Evolutionary conservation across 1,140 invertebrate species (phyloP), one percentile per base, ranked within the genome.

Genomic region (Solenopsis invicta): DNA sequence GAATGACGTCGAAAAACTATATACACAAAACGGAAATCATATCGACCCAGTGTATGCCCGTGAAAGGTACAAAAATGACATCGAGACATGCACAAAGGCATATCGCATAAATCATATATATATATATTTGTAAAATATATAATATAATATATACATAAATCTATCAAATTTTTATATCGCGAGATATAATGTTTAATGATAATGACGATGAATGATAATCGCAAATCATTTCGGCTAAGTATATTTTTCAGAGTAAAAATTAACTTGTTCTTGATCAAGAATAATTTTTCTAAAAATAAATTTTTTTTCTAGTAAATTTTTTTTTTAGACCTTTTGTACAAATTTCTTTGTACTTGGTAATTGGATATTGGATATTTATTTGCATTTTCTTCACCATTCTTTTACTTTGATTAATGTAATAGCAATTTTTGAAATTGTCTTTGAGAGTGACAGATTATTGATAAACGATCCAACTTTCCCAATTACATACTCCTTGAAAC

Each of bases 51-150:
- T 77, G 29, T 71, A 67, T 67, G 50, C 59, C 50, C 56, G 75
- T 41, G 34, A 72, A 77, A 64, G 34, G 56, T 89, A 90, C 54
- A 88, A 52, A 90, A 88, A 71, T 90, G 76, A 90, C 89, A 90
- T 90, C 52, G 86, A 90, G 54, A 90, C 89, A 88, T 90, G 89
- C 89, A 90, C 89, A 66, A 34, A 80, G 74, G 56, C 62, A 71
- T 81, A 85, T 88, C 18, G 62, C 34, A 78, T 69, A 69, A 81
- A 86, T 85, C 45, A 77, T 74, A 76, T 24, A 50, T 13, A 61
- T 77, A 34, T 45, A 76, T 18, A 64, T 41, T 3, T 5, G 5
- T 41, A 41, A 41, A 41, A 41, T 41, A 41, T 41, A 41, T 41
- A 41, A 41, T 86, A 8, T 48, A 29, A 48, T 56, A 90, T 89